Conservation (phyloP, 2,888 invertebrate genomes). For the Nymphalis polychloros region DNA sequence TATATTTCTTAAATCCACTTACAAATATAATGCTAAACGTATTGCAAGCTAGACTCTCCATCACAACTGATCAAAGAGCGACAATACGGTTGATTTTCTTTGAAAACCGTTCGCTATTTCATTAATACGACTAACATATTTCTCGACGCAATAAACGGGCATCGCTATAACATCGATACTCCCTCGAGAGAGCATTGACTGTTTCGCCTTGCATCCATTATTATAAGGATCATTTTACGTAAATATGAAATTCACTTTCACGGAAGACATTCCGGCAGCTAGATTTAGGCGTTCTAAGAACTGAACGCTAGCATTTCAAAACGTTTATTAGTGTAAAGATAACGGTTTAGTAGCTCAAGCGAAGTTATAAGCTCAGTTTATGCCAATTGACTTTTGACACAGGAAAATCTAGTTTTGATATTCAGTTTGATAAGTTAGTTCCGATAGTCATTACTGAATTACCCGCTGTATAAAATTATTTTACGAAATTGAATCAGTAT, state of each 20-base stretch:
- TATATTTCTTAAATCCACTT: too few relatives aligned
- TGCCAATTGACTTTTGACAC: slow-evolving; percentile 37
- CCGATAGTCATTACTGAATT: background rate
- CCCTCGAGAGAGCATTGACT: slow-evolving; percentile 4
- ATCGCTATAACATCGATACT: slow-evolving; percentile 42
- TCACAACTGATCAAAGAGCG: slow-evolving; percentile 40
- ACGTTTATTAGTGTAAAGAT: slow-evolving; percentile 48
- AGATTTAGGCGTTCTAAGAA: slow-evolving; percentile 65
- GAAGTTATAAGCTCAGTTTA: slow-evolving; percentile 29
- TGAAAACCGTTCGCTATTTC: slow-evolving; percentile 51
- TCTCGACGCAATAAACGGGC: slow-evolving; percentile 50
- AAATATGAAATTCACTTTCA: slow-evolving; percentile 47
- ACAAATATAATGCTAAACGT: too few relatives aligned
- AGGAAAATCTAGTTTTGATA: slow-evolving; percentile 22
- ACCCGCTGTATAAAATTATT: background rate
- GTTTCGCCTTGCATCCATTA: slow-evolving; percentile 29
- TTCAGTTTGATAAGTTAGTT: background rate
- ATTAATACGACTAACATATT: slow-evolving; percentile 51
- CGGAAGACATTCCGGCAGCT: slow-evolving; percentile 58
- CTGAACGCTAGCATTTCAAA: slow-evolving; percentile 47
- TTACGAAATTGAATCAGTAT: background rate
- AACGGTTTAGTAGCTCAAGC: slow-evolving; percentile 29
- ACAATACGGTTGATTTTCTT: slow-evolving; percentile 38
- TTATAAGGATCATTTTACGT: slow-evolving; percentile 42
- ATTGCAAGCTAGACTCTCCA: background rate